Base-by-base conservation (phyloP, 1,140 invertebrate genomes). In the Temnothorax longispinosus region DNA sequence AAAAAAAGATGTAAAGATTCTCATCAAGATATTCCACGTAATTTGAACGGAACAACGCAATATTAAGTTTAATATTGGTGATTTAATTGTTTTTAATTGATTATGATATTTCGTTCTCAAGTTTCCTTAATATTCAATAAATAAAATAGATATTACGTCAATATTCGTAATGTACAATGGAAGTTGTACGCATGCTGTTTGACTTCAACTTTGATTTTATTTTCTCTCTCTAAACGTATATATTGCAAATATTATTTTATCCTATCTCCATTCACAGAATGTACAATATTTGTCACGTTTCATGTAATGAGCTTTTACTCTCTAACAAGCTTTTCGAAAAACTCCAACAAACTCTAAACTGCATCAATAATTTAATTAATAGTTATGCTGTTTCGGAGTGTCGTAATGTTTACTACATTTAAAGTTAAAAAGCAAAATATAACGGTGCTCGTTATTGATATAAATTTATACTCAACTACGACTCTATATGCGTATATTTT, bases 351-450 rank as follows among this genome's bases (percentile, higher is more conserved):
- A 60, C 13, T 60, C 54, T 8, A 10, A 21, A 62, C 41, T 77
- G 27, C 27, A n/a, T 77, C 21, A 21, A 76, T 76, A 38, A 77
- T 64, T 77, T 64, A 47, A 77, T 77, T 77, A 77, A 27, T 58
- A 58, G 41, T n/a, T 5, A 60, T 11, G n/a, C 32, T 60, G 2
- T 60, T 27, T 11, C 7, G 27, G 32, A 62, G 21, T 4, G 5
- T 35, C 11, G 15, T 47, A 62, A 32, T 27, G 8, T 76, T 76
- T 60, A 60, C 15, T 35, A 32, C 3, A 15, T 27, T 15, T 18
- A 13, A 64, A 78, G 7, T 35, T 3, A 15, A 50, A 64, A 21
- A 27, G 3, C 11, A 27, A 13, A 44, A 35, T 65, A 62, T 4
- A 47, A 58, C 15, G 15, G 18, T 32, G 27, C n/a, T 35, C 3